A percentile compares a stretch with the other conserved stretches of the same genome.
Evolutionary conservation across 2,113 vertebrate genomes (phyloP).

Genomic region (Lonchura striata): DNA sequence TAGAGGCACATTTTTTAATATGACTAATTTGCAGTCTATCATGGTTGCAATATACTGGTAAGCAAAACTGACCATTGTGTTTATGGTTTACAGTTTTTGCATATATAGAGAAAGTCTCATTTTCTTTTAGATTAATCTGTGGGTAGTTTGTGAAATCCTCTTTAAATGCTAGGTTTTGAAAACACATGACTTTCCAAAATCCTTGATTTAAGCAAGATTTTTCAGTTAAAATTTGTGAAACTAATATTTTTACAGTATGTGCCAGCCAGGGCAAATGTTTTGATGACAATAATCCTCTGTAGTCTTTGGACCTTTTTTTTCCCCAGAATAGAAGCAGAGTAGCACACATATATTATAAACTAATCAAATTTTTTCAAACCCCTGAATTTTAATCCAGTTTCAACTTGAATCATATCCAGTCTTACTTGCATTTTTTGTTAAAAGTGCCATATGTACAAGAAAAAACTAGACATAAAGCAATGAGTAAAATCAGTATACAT

Average conservation of each 20-base stretch:
- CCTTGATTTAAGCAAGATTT: neutral
- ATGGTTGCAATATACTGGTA: neutral
- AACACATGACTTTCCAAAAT: neutral
- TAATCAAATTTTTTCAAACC: neutral
- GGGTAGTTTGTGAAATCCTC: neutral
- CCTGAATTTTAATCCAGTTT: neutral
- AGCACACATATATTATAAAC: neutral
- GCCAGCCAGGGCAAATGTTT: neutral
- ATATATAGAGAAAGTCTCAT: neutral
- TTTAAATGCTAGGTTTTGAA: neutral
- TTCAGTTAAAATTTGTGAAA: neutral
- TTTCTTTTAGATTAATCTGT: neutral
- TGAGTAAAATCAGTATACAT: neutral
- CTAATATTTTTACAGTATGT: neutral
- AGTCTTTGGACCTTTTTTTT: neutral
- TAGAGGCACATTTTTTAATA: neutral
- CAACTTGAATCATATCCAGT: neutral
- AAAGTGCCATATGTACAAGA: neutral
- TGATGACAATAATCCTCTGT: neutral
- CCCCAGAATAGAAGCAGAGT: neutral
- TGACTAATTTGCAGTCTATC: fast-evolving
- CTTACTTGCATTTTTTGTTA: neutral
- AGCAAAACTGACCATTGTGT: neutral
- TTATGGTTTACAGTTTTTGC: neutral
- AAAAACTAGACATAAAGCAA: neutral